Percentiles rank a stretch among this genome's conserved stretches.
Evolutionary conservation across 2,888 invertebrate genomes (phyloP).

Genomic region (Silvanus unidentatus): DNA sequence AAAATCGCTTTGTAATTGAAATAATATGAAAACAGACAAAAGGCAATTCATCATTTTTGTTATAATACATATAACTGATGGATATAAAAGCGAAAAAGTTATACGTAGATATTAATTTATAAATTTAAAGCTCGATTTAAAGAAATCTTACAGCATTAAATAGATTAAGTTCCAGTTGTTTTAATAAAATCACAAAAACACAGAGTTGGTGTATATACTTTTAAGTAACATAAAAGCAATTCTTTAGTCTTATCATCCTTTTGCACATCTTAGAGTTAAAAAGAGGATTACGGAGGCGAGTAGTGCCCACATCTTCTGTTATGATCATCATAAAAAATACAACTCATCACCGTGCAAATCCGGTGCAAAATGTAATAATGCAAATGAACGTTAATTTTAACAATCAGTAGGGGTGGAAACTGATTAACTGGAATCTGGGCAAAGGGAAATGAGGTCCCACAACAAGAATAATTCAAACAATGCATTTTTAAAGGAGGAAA

Average conservation of each 20-base stretch:
- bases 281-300: constrained; percentile 5
- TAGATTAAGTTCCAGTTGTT: constrained; percentile 31
- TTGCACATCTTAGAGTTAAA: constrained; percentile 9
- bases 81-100: too few relatives aligned
- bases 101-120: too few relatives aligned
- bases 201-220: constrained; percentile 17
- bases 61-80: too few relatives aligned
- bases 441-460: too few relatives aligned
- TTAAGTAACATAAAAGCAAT: constrained; percentile 23
- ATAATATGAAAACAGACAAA: too few relatives aligned
- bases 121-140: too few relatives aligned
- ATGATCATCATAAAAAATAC: constrained; percentile 33
- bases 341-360: constrained; percentile 35
- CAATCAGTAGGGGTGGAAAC: not conserved
- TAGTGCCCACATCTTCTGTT: constrained; percentile 21
- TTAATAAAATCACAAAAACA: constrained; percentile 32
- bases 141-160: constrained; percentile 8
- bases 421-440: too few relatives aligned
- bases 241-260: constrained; percentile 19
- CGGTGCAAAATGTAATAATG: constrained; percentile 32
- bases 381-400: constrained; percentile 36
- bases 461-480: too few relatives aligned
- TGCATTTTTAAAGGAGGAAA: too few relatives aligned
- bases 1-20: not conserved
- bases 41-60: too few relatives aligned